A percentile compares a stretch with the other conserved stretches of the same genome.
Evolutionary conservation across 2,888 invertebrate species (phyloP).

Genomic region (Cheilosia scutellata): DNA sequence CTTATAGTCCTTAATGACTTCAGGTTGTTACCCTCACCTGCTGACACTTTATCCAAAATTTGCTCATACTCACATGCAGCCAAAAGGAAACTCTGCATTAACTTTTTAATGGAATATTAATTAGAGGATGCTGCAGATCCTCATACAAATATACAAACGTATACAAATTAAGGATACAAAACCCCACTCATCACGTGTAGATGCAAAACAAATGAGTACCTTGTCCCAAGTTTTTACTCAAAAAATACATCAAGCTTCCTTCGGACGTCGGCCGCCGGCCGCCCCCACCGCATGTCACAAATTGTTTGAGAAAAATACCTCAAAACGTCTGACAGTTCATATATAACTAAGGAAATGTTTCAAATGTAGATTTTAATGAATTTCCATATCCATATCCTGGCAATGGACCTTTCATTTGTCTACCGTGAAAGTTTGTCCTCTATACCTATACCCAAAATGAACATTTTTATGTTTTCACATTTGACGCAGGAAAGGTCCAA

Average conservation of each 20-base stretch:
- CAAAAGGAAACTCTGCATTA: conserved; percentile 37
- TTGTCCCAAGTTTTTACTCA: conserved; percentile 33
- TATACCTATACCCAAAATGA: not conserved
- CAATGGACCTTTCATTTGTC: conserved; percentile 39
- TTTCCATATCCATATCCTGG: conserved; percentile 53
- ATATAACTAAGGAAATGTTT: conserved; percentile 59
- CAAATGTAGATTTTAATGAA: conserved; percentile 68
- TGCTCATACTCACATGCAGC: not conserved
- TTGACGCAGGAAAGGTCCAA: conserved; percentile 35
- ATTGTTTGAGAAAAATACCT: conserved; percentile 47
- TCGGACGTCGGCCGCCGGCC: not conserved
- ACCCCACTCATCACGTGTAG: conserved; percentile 34
- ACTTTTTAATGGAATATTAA: conserved; percentile 74
- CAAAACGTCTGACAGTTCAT: conserved; percentile 68
- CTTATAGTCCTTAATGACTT: not conserved
- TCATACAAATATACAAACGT: conserved; percentile 22
- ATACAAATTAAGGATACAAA: conserved; percentile 57
- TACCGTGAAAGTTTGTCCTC: conserved; percentile 64
- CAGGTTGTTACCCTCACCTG: not conserved
- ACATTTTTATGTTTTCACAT: conserved; percentile 30
- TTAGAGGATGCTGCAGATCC: conserved; percentile 44
- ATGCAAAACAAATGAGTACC: conserved; percentile 44
- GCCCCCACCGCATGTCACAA: conserved; percentile 8
- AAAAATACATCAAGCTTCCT: not conserved
- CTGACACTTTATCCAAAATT: not conserved